Evolutionary conservation across 64 coral and sea anemone genomes (phyloP), one percentile per base, ranked within the genome.

Genomic region (Hydrozoanthus tunicans): DNA sequence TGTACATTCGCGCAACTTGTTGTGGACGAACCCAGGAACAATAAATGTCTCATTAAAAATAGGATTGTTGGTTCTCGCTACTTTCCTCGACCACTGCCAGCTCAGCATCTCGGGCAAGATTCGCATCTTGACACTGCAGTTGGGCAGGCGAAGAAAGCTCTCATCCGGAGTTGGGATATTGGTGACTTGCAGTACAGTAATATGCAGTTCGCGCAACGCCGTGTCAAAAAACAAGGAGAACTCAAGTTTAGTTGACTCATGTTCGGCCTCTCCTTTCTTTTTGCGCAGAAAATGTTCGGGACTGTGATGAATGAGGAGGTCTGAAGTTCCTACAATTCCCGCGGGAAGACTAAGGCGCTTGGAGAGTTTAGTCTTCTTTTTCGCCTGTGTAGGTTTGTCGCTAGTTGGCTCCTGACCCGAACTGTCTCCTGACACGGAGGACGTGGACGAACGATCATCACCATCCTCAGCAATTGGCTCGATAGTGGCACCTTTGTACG

Each of bases 11-110:
- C 95, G 81, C 6, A 96, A 75, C 78, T 96, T 96, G 73, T 96
- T 96, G 51, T 96, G 95, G 14, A 94, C 95, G 83, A 96, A 96
- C 25, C 95, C 95, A 58, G 95, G 95, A 8, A 96, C 61, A 43
- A 96, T 96, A 57, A 96, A 96, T 14, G 95, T 96, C 63, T 96
- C 95, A n/a, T 96, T 96, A 68, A 96, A 96, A 7, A 91, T 70
- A 9, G 95, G 95, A 56, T 85, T 96, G 5, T 80, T 79, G 3
- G 95, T 96, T 51, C 95, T 83, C 32, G 92, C 86, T 6, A 96
- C 59, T 51, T 94, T 96, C 27, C 95, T 89, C 5, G 95, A 94
- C 95, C 95, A 96, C 73, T 96, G 95, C 95, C 95, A 96, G 14
- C 53, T 73, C 20, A 96, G 62, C 95, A 96, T 96, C 12, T 96